phyloP scores from a whole-genome alignment of 92 coral and sea anemone genomes.

The Anthopleura xanthogrammica region DNA sequence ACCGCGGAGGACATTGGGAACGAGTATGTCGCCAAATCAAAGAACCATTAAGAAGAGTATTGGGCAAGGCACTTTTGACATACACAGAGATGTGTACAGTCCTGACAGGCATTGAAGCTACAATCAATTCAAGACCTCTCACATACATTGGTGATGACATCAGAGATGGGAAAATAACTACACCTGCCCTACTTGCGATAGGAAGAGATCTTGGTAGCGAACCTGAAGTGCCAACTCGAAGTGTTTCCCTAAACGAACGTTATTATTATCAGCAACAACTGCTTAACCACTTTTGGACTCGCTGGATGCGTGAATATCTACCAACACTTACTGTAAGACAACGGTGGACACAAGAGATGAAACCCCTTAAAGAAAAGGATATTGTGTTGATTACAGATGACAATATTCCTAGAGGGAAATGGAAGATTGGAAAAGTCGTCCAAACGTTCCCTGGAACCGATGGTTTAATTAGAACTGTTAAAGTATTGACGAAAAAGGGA shows the following conservation, averaged over 20 bases:
- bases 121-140: conserved; percentile 21
- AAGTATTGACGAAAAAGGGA: conserved; percentile 15
- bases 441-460: conserved; percentile 10
- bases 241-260: neutral
- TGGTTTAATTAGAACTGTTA: conserved; percentile 17
- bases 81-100: conserved; percentile 24
- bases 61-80: conserved; percentile 25
- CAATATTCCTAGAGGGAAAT: conserved; percentile 18
- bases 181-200: conserved; percentile 45
- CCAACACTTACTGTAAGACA: too few species aligned
- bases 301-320: conserved; percentile 1
- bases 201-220: conserved; percentile 26
- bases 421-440: conserved; percentile 13
- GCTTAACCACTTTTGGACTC: conserved; percentile 25
- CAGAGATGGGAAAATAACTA: conserved; percentile 22
- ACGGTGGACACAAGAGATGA: too few species aligned
- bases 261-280: conserved; percentile 33
- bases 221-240: conserved; percentile 13
- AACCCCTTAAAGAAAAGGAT: neutral
- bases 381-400: conserved; percentile 29
- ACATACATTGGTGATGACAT: too few species aligned
- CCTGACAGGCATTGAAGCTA: conserved; percentile 23
- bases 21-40: conserved; percentile 32
- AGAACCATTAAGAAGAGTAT: conserved; percentile 24
- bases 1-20: conserved; percentile 35